Percentiles rank a stretch among this genome's conserved stretches.
Conservation (phyloP, 2,888 invertebrate genomes). For the Callosobruchus maculatus region DNA sequence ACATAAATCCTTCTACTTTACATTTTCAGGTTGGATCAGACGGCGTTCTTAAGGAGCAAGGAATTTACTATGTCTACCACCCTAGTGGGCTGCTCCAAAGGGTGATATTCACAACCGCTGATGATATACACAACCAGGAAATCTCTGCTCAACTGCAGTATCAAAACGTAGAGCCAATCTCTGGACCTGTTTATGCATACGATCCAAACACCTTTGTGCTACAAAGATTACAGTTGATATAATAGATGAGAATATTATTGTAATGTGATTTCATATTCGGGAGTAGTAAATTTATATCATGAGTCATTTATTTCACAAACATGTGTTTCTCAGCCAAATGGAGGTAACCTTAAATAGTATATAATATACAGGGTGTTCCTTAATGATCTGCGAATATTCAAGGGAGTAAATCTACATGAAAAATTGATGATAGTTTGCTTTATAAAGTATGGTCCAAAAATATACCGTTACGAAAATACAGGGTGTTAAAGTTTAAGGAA, state of each 20-base stretch:
- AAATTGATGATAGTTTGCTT: too few species aligned
- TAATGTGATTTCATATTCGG: not conserved
- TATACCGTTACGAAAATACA: too few species aligned
- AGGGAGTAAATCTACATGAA: too few species aligned
- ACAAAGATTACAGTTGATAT: conserved; percentile 11
- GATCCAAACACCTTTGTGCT: conserved; percentile 39
- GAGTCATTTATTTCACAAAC: not conserved
- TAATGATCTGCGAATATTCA: too few species aligned
- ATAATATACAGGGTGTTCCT: too few species aligned
- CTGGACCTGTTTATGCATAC: conserved; percentile 58
- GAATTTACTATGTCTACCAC: conserved; percentile 63
- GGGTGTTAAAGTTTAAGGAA: too few species aligned
- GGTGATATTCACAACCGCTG: conserved; percentile 58
- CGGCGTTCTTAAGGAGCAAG: conserved; percentile 38
- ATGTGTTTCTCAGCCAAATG: too few species aligned
- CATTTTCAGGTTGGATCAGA: not conserved
- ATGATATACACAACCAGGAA: conserved; percentile 57
- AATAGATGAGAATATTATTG: not conserved
- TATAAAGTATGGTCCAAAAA: too few species aligned
- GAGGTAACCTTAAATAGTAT: too few species aligned
- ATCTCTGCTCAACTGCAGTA: conserved; percentile 63
- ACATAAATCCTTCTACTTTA: not conserved
- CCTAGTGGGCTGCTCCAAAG: conserved; percentile 62
- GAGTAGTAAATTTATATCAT: not conserved
- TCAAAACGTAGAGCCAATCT: conserved; percentile 60